Base-by-base conservation (phyloP, 2,113 vertebrate species). In the Mixornis gularis region DNA sequence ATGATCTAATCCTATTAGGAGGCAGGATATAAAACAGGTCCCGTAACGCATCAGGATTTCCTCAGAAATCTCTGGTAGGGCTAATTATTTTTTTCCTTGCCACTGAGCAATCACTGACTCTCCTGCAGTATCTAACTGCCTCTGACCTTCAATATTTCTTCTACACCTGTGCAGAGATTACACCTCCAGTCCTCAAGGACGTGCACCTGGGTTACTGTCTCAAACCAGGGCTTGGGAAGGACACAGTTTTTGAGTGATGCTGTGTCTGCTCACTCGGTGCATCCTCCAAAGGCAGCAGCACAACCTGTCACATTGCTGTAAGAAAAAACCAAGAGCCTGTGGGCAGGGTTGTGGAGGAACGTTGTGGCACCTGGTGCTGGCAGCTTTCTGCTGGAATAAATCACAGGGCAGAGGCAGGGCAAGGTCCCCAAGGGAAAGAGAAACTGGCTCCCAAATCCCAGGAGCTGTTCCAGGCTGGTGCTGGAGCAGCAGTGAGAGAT, bases 11-110 rank as follows among this genome's bases (percentile, higher is more conserved):
- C 81, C 85, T 85, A 95, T 88, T 41, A 80, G 94, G 78, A 87
- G 60, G 87, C 85, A 96, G 95, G 85, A 92, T 95, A 87, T 94
- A 96, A 93, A 96, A 76, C 62, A 94, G 85, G 49, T 85, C 90
- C 82, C 68, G 71, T 72, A 92, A 90, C 16, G 0, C 69, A 85
- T 78, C 77, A 88, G 89, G 81, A 91, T 92, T 93, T 95, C 66
- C 82, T 93, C 30, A 21, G 89, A 94, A 95, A 95, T 87, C 82
- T 89, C 92, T 92, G 64, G 85, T 43, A 95, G 82, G 73, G 48
- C 70, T 92, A 87, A 96, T 93, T 95, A 92, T 90, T 92, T 92
- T 73, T 91, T 90, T 87, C 82, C 89, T 82, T 79, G 76, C 64
- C 63, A 58, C 73, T 91, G 82, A 94, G 73, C 52, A 84, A 68